Conservation (phyloP, 2,888 invertebrate species). For the Perdita meconis region DNA sequence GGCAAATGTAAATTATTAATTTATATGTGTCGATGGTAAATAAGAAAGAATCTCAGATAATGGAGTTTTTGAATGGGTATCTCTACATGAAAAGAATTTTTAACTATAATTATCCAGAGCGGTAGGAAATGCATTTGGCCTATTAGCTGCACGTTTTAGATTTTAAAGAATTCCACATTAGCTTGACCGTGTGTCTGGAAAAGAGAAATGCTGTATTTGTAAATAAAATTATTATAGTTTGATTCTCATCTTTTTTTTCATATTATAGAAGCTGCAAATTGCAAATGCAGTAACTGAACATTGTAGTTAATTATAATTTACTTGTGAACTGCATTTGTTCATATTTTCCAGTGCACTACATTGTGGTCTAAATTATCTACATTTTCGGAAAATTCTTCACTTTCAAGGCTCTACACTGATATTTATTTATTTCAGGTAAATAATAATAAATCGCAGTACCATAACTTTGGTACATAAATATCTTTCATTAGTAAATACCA, state of each 20-base stretch:
- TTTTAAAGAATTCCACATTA: too few species aligned
- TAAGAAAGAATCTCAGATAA: not conserved
- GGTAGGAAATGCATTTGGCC: too few species aligned
- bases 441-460: not conserved
- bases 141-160: too few species aligned
- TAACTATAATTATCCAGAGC: too few species aligned
- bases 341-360: too few species aligned
- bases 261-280: too few species aligned
- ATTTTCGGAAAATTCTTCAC: too few species aligned
- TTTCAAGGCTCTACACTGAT: too few species aligned
- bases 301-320: not conserved
- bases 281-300: too few species aligned
- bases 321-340: not conserved
- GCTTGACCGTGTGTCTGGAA: too few species aligned
- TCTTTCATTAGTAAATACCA: conserved; percentile 2
- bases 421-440: not conserved
- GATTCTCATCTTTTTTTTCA: not conserved
- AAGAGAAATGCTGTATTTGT: not conserved
- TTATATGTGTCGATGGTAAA: not conserved
- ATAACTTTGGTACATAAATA: conserved; percentile 2
- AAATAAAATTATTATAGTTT: not conserved
- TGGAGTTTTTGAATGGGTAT: not conserved
- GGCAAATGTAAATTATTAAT: not conserved
- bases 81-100: not conserved
- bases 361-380: not conserved